Percentiles rank a stretch among this genome's conserved stretches.
phyloP scores from a whole-genome alignment of 2,888 invertebrate species.

The Tryphoninae sp. region DNA sequence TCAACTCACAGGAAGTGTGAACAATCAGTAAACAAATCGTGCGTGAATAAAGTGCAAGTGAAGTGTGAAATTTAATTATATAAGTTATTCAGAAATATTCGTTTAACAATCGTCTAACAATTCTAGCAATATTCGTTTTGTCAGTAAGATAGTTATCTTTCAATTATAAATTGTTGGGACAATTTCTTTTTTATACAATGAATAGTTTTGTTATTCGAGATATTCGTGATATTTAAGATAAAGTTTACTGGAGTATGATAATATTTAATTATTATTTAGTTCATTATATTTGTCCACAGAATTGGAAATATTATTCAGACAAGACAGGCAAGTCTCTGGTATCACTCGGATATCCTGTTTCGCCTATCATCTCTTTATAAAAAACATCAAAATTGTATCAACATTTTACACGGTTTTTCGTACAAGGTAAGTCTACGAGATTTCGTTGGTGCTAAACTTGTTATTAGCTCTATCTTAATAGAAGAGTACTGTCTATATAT shows the following conservation, averaged over 20 bases:
- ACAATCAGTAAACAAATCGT: background rate
- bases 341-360: constrained; percentile 82
- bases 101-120: no score
- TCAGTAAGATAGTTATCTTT: no score
- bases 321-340: constrained; percentile 82
- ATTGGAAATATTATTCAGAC: constrained; percentile 83
- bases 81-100: no score
- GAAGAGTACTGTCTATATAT: constrained; percentile 6
- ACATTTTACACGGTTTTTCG: constrained; percentile 83
- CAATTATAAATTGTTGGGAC: no score
- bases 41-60: no score
- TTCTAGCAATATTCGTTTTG: no score
- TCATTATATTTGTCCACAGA: constrained; percentile 72
- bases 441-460: background rate
- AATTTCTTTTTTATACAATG: no score
- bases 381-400: constrained; percentile 81
- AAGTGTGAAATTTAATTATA: no score
- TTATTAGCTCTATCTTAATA: background rate
- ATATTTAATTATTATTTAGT: background rate
- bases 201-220: no score
- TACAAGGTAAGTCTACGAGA: constrained; percentile 78
- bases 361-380: constrained; percentile 79
- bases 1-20: background rate
- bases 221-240: no score
- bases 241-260: no score